These are phyloP conservation scores for Turritopsis dohrnii DNA, from an alignment of 30 jellyfish, hydroid and myxozoan species.

Conservation along the genomic window DNA sequence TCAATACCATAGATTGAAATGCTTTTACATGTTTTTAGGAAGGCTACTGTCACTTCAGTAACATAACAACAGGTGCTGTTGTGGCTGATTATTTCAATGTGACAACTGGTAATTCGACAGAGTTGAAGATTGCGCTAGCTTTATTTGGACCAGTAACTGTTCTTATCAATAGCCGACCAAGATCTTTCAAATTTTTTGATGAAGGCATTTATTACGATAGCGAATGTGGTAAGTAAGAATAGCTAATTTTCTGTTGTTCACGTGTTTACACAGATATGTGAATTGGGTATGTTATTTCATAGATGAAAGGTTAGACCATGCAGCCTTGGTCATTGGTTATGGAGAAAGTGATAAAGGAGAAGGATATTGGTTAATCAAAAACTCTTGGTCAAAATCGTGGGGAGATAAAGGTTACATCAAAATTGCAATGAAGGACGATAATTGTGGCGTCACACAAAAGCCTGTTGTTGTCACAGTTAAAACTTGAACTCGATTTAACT, in stretches of 20 bases:
- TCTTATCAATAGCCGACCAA: constrained; percentile 71
- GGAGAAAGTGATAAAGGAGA: constrained; percentile 78
- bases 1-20: too few species aligned
- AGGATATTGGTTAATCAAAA: constrained; percentile 84
- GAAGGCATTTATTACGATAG: constrained; percentile 80
- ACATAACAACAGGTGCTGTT: constrained; percentile 65
- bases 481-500: not conserved
- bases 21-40: constrained; percentile 55
- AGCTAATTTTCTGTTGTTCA: not conserved
- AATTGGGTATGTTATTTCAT: not conserved
- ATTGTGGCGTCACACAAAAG: constrained; percentile 92
- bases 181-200: constrained; percentile 85
- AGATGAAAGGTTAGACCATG: constrained; percentile 90
- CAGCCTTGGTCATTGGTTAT: constrained; percentile 87
- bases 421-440: constrained; percentile 66
- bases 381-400: constrained; percentile 96
- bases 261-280: too few species aligned
- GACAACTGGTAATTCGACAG: constrained; percentile 74
- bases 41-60: constrained; percentile 92
- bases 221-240: constrained; percentile 55
- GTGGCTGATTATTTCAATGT: constrained; percentile 69
- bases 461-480: constrained; percentile 75
- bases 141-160: constrained; percentile 92
- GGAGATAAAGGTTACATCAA: constrained; percentile 74
- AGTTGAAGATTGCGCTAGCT: constrained; percentile 73